Percentiles rank a stretch among this genome's conserved stretches.
Evolutionary conservation across 1,140 invertebrate genomes (phyloP).

Genomic region (Cryptotermes secundus): DNA sequence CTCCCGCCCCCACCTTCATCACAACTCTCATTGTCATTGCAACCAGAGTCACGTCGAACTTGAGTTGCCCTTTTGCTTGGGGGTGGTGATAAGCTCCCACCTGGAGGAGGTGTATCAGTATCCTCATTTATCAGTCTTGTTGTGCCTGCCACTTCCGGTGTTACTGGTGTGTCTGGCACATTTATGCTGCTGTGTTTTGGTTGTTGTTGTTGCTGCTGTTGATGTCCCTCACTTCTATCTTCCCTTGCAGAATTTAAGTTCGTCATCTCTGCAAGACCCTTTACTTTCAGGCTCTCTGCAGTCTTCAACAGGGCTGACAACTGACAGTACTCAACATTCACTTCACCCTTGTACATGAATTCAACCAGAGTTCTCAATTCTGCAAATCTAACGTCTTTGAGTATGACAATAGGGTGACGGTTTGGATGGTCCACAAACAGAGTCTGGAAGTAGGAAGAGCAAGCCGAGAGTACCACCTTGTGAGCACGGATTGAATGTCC

Average conservation of each 20-base stretch:
- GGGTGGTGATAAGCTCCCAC: slow-evolving; percentile 32
- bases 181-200: slow-evolving; percentile 40
- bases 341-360: slow-evolving; percentile 96
- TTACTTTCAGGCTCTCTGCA: slow-evolving; percentile 88
- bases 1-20: slow-evolving; percentile 30
- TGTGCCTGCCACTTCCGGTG: slow-evolving; percentile 45
- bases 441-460: slow-evolving; percentile 91
- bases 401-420: slow-evolving; percentile 88
- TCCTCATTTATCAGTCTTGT: slow-evolving; percentile 32
- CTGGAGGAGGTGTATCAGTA: slow-evolving; percentile 30
- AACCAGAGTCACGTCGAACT: slow-evolving; percentile 25
- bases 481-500: slow-evolving; percentile 91
- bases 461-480: slow-evolving; percentile 92
- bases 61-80: slow-evolving; percentile 38
- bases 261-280: slow-evolving; percentile 89
- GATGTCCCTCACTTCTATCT: slow-evolving; percentile 36
- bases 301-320: slow-evolving; percentile 87
- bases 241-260: slow-evolving; percentile 59
- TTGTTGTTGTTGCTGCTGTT: slow-evolving; percentile 39
- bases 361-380: slow-evolving; percentile 88
- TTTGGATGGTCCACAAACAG: slow-evolving; percentile 86
- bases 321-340: slow-evolving; percentile 91
- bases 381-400: slow-evolving; percentile 87
- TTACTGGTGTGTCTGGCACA: slow-evolving; percentile 44
- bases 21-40: slow-evolving; percentile 46